Base-by-base conservation (phyloP, 2,888 invertebrate species). In the Camptogramma bilineatum region DNA sequence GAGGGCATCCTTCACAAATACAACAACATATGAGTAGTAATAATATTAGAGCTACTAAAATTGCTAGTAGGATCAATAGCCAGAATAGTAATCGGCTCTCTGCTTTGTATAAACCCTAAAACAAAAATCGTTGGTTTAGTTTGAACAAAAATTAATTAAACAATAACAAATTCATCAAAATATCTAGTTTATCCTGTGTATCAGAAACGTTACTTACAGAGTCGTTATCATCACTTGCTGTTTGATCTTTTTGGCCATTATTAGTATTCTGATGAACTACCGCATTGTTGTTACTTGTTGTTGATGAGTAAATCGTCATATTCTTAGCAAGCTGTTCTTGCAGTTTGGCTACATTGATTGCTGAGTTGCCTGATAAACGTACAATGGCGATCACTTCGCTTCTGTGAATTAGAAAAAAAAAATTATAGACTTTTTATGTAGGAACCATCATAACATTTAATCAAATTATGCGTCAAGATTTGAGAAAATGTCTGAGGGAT, bases 1-100 rank as follows among this genome's bases (percentile, higher is more conserved):
- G 94, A n/a, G 97, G 97, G 80, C 97, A 97, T 77, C 96, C 96
- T 74, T 96, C 96, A 81, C 97, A 97, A 70, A 97, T 95, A 80
- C 97, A 97, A 86, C 97, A 98, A 65, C 97, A 93, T 68, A 97
- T 94, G 53, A 97, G 91, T 57, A 95, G 94, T 63, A 97, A 86
- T 70, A 97, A 94, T 10, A 96, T 94, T 28, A 97, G 77, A 0
- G 97, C 94, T 72, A 97, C 94, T 66, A 97, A 85, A 28, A 97
- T 94, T 52, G 97, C 96, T 67, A 98, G 85, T 16, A 97, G 86
- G 72, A 97, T 95, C 56, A 97, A 88, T 19, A 97, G 84, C 97
- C 97, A 97, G 79, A 96, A 95, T 55, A 96, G 84, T 58, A 95
- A 87, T 73, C 95, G 94, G 80, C 96, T 96, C 76, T 96, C 96